Conservation (phyloP, 1,140 invertebrate species). For the Nasonia vitripennis region DNA sequence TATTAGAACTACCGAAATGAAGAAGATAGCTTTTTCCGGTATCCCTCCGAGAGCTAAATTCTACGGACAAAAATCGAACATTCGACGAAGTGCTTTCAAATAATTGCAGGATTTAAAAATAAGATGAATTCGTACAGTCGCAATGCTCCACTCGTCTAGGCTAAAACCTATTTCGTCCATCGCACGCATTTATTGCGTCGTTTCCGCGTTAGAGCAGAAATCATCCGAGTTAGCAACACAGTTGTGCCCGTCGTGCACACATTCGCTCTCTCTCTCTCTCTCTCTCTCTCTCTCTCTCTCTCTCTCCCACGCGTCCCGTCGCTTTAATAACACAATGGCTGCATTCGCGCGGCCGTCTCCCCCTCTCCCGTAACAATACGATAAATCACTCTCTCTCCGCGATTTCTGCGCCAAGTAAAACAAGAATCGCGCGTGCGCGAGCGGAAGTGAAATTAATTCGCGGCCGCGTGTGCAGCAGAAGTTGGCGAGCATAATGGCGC, state of each 20-base stretch:
- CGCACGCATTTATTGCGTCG: not conserved
- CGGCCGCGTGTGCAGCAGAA: conserved; percentile 17
- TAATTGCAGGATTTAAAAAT: no score
- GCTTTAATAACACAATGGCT: conserved; percentile 11
- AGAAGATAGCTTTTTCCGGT: no score
- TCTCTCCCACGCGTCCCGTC: not conserved
- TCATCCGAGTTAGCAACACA: not conserved
- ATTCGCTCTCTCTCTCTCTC: not conserved
- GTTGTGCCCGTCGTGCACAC: not conserved
- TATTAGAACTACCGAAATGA: no score
- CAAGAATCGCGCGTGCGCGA: conserved; percentile 31
- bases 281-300: no score
- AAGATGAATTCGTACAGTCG: not conserved
- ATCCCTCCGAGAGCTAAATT: no score
- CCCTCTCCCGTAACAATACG: conserved; percentile 36
- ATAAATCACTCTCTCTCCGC: conserved; percentile 42
- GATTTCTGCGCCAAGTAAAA: not conserved
- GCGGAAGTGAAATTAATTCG: conserved; percentile 51
- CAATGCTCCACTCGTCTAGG: not conserved
- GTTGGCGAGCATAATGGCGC: conserved; percentile 35
- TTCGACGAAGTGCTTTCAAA: no score
- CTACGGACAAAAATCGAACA: no score
- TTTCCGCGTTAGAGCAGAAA: not conserved
- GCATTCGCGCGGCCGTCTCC: conserved; percentile 5
- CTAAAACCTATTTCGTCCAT: not conserved